Percentiles rank a stretch among this genome's conserved stretches.
Conservation (phyloP, 2,113 vertebrate genomes). For the Cynopterus brachyotis region DNA sequence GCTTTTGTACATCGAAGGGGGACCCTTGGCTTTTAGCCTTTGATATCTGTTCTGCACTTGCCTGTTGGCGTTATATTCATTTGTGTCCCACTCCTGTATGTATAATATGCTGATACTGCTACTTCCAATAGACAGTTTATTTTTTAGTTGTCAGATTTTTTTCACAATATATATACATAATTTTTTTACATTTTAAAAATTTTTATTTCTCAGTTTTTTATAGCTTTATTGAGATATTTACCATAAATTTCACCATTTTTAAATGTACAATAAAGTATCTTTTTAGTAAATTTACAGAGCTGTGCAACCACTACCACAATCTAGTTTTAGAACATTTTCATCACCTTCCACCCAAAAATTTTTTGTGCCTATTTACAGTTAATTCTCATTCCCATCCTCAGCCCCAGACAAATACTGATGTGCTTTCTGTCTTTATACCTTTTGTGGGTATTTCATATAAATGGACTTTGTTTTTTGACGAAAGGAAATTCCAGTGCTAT, state of each 20-base stretch:
- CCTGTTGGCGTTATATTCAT: neutral
- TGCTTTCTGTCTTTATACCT: neutral
- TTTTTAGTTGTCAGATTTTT: neutral
- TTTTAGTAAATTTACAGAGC: constrained; percentile 3
- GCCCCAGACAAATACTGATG: neutral
- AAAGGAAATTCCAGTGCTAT: neutral
- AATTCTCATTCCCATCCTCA: neutral
- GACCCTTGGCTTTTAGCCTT: neutral
- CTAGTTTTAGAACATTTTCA: neutral
- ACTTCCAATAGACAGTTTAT: neutral
- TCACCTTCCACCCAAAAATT: neutral
- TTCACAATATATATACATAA: neutral
- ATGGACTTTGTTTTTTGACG: constrained; percentile 9
- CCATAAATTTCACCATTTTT: neutral
- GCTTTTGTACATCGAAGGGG: fast-evolving
- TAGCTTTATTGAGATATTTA: neutral
- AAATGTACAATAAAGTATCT: neutral
- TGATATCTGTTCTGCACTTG: neutral
- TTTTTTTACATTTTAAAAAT: no score
- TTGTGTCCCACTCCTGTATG: neutral
- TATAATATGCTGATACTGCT: neutral
- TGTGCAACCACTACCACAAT: neutral
- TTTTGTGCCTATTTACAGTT: neutral
- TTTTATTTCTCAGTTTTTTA: neutral
- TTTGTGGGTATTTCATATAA: neutral